Conservation (phyloP, 2,888 invertebrate species). For the Rhogogaster chlorosoma region DNA sequence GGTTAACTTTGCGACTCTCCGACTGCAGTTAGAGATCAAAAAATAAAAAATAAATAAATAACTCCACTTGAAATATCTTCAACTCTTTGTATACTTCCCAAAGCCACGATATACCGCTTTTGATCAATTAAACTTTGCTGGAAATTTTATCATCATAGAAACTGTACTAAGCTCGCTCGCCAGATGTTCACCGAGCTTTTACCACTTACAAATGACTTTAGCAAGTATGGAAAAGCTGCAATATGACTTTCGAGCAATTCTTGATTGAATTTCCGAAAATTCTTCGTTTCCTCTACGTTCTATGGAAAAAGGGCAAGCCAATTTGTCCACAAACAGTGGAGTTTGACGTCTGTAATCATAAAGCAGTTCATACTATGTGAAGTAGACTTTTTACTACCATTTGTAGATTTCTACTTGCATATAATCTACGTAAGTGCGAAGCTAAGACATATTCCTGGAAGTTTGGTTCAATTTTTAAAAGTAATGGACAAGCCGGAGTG, state of each 20-base stretch:
- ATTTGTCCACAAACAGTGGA: background rate
- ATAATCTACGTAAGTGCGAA: background rate
- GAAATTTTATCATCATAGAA: background rate
- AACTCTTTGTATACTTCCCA: background rate
- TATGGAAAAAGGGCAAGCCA: background rate
- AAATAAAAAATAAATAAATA: slow-evolving; percentile 5
- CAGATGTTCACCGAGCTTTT: background rate
- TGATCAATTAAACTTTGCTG: slow-evolving; percentile 11
- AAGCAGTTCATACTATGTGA: background rate
- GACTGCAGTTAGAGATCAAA: background rate
- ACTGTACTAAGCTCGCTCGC: background rate
- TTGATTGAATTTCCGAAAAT: background rate
- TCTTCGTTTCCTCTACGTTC: background rate
- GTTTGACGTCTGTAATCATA: background rate
- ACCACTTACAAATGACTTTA: background rate
- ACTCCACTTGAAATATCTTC: slow-evolving; percentile 5
- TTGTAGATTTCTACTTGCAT: background rate
- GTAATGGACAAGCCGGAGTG: background rate
- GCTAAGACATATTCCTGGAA: background rate
- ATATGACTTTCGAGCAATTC: background rate
- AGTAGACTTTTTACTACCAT: background rate
- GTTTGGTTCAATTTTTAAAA: slow-evolving; percentile 3
- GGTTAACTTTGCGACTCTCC: slow-evolving; percentile 25
- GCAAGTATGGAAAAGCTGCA: background rate
- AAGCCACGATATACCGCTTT: slow-evolving; percentile 3